A percentile compares a stretch with the other conserved stretches of the same genome.
Conservation (phyloP, 1,140 invertebrate genomes). For the Formica exsecta region DNA sequence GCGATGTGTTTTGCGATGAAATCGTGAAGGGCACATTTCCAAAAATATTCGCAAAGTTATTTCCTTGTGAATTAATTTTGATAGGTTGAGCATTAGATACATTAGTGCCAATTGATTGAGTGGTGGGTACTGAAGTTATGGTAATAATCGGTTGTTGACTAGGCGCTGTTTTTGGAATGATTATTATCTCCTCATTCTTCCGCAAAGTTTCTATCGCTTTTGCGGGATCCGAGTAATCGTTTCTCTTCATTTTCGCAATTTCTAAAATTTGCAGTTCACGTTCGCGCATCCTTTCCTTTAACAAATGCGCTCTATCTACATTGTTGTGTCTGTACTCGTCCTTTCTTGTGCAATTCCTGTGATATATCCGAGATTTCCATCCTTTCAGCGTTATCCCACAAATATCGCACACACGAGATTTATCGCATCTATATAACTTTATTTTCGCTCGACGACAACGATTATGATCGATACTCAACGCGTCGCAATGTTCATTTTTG, state of each 20-base stretch:
- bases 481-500: constrained; percentile 78
- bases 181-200: constrained; percentile 83
- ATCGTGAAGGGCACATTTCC: constrained; percentile 21
- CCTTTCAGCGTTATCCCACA: constrained; percentile 79
- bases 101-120: neutral
- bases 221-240: constrained; percentile 80
- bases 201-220: constrained; percentile 79
- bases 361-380: constrained; percentile 77
- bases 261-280: constrained; percentile 82
- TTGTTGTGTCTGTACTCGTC: constrained; percentile 81
- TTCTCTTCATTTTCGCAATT: constrained; percentile 73
- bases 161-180: constrained; percentile 80
- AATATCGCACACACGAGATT: constrained; percentile 79
- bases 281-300: constrained; percentile 81
- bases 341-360: constrained; percentile 82
- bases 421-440: constrained; percentile 77
- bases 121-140: constrained; percentile 56
- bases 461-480: constrained; percentile 83
- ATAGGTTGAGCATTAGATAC: neutral
- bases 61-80: constrained; percentile 12
- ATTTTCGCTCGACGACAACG: constrained; percentile 80
- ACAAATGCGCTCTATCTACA: constrained; percentile 73
- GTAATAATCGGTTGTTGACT: constrained; percentile 69
- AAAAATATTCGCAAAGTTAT: constrained; percentile 68
- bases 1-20: constrained; percentile 32